Evolutionary conservation across 2,888 invertebrate genomes (phyloP), one percentile per base, ranked within the genome.

Genomic region (Aricia artaxerxes): DNA sequence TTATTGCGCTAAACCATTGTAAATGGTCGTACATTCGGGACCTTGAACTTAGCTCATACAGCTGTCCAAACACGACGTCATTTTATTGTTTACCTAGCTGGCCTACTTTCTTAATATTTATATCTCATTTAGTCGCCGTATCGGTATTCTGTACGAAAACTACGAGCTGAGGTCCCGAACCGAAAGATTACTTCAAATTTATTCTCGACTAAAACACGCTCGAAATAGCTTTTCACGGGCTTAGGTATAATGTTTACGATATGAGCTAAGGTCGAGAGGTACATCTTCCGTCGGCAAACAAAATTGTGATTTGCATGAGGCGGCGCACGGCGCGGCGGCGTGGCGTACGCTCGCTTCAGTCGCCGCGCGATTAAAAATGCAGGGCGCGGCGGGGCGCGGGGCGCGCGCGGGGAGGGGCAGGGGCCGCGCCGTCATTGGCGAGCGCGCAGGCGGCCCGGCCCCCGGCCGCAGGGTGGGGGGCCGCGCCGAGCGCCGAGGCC

Each of bases 341-440:
- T 87, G 90, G 88, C 88, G 88, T 87, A 88, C 93, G 92, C 86
- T 90, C 90, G 88, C 87, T 88, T 90, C 90, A 88, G 88, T 88
- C 90, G 92, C 90, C 90, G 87, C 89, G 89, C 92, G 92, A 94
- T 93, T 93, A 92, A 93, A 93, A 92, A 93, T 93, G 93, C 93
- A 93, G 92, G 91, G 87, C 87, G 87, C 86, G 88, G 91, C 90
- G 92, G 91, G 91, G 85, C 90, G 89, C 88, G 86, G 83, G 76
- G 84, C 86, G 91, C 89, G 91, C 90, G 92, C 87, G 90, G 89
- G 90, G 91, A 89, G 89, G 89, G 85, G 89, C 88, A 84, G 82
- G 81, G 78, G 80, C 84, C 81, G 82, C 82, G 82, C 83, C 81
- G 79, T 84, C 81, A 90, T 90, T 90, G 90, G 90, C 79, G 83